Base-by-base conservation (phyloP, 1,140 invertebrate species). In the Camponotus vicinus region DNA sequence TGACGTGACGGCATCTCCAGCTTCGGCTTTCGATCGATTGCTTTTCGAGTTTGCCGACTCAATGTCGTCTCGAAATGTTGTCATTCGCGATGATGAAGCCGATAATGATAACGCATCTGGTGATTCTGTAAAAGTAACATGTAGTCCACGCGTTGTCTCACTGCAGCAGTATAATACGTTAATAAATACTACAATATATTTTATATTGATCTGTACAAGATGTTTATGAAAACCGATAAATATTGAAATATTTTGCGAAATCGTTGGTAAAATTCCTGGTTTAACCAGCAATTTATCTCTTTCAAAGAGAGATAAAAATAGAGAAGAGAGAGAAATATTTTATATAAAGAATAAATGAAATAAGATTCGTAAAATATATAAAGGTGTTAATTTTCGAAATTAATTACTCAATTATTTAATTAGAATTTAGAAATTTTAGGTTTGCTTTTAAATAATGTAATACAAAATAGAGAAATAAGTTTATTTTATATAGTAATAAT, bases 31-130 rank as follows among this genome's bases (percentile, higher is more conserved):
- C 40, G 18, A 84, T 84, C 61, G 71, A 66, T 64, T 42, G 42
- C 2, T 21, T 40, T 32, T 64, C n/a, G 49, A 73, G 40, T 21
- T 21, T 42, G 8, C 3, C 32, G 34, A 40, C 11, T 21, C 79
- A 49, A 69, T n/a, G 52, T 0, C 40, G 42, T 63, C 15, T 15
- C 32, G 3, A n/a, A 34, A 32, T 40, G 13, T 66, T 42, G 27
- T 52, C 45, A 42, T 76, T 76, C 37, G 49, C 63, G 63, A 69
- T 84, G 61, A 59, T 84, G 61, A 59, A 49, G 11, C 3, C 37
- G n/a, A 9, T 42, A n/a, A 40, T 21, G 78, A 75, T 76, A 69
- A 79, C 42, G 57, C 15, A n/a, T 2, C 13, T 52, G n/a, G 0
- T 55, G 27, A 49, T 3, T 49, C 45, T 18, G 52, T 57, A 32